Percentiles rank a stretch among this genome's conserved stretches.
phyloP scores from a whole-genome alignment of 2,888 invertebrate species.

The Carpatolechia fugitivella region DNA sequence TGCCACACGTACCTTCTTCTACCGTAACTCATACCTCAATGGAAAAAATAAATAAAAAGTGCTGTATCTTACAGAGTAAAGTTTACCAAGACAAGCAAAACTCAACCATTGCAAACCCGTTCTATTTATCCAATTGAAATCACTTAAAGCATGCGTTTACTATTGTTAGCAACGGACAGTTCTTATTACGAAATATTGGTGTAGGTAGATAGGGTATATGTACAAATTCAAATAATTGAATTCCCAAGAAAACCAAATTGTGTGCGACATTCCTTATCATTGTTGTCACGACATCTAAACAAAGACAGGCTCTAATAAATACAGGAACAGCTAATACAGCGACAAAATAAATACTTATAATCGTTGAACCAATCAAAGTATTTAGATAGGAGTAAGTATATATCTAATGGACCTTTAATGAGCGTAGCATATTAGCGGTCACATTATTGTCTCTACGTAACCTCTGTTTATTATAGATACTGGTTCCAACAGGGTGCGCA shows the following conservation, averaged over 20 bases:
- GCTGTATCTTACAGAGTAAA: too few relatives aligned
- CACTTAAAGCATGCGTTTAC: slow-evolving; percentile 6
- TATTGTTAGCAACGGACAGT: background rate
- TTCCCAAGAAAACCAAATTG: slow-evolving; percentile 12
- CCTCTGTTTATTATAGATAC: slow-evolving; percentile 34
- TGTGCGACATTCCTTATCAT: slow-evolving; percentile 8
- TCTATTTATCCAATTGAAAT: slow-evolving; percentile 9
- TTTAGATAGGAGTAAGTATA: slow-evolving; percentile 51
- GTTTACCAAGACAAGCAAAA: background rate
- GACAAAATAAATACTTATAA: slow-evolving; percentile 57
- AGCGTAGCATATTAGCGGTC: slow-evolving; percentile 43
- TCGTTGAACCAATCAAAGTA: slow-evolving; percentile 59
- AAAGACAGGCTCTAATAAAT: slow-evolving; percentile 51
- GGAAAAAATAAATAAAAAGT: too few relatives aligned
- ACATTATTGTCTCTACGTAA: slow-evolving; percentile 56
- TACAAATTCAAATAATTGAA: background rate
- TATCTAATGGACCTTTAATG: slow-evolving; percentile 46
- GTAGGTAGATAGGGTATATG: background rate
- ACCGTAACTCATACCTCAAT: too few relatives aligned
- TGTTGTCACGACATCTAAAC: slow-evolving; percentile 39
- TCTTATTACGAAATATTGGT: background rate
- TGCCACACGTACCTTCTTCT: too few relatives aligned
- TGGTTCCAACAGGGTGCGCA: slow-evolving; percentile 40
- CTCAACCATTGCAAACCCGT: background rate
- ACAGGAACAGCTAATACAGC: slow-evolving; percentile 33